Evolutionary conservation across 2,888 invertebrate genomes (phyloP).

Genomic region (Leucophenga maculata): DNA sequence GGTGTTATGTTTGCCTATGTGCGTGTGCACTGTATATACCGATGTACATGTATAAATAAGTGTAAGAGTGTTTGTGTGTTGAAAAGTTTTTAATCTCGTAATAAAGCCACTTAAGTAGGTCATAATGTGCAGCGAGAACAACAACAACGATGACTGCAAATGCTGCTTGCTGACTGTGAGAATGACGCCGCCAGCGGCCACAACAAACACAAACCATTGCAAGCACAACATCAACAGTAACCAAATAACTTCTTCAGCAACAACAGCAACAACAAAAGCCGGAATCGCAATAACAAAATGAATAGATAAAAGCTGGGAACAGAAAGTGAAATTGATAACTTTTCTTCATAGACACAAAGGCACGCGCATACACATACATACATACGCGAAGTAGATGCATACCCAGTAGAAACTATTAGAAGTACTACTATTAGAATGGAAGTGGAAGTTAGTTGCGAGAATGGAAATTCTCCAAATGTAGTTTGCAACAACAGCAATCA

Average conservation of each 20-base stretch:
- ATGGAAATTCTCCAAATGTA: too few relatives aligned
- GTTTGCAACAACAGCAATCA: too few relatives aligned
- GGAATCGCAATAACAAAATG: constrained; percentile 35
- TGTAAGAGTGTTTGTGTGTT: constrained; percentile 6
- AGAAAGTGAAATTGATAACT: constrained; percentile 66
- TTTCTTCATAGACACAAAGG: constrained; percentile 44
- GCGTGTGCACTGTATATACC: not conserved
- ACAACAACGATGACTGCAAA: not conserved
- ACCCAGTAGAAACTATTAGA: too few relatives aligned
- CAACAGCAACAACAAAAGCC: constrained; percentile 31
- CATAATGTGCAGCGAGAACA: constrained; percentile 51
- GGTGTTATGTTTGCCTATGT: not conserved
- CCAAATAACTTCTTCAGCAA: constrained; percentile 14
- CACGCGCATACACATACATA: constrained; percentile 21
- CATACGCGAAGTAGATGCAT: too few relatives aligned
- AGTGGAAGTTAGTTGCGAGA: too few relatives aligned
- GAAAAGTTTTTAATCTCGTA: constrained; percentile 63
- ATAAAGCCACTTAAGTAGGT: constrained; percentile 68
- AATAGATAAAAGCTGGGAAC: constrained; percentile 33
- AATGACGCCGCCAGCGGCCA: too few relatives aligned
- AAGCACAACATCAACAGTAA: constrained; percentile 16
- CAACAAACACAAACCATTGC: too few relatives aligned
- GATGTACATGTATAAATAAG: not conserved
- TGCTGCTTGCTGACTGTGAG: too few relatives aligned
- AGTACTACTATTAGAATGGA: too few relatives aligned